Evolutionary conservation across 2,888 invertebrate species (phyloP).

Genomic region (Anthrax anthrax): DNA sequence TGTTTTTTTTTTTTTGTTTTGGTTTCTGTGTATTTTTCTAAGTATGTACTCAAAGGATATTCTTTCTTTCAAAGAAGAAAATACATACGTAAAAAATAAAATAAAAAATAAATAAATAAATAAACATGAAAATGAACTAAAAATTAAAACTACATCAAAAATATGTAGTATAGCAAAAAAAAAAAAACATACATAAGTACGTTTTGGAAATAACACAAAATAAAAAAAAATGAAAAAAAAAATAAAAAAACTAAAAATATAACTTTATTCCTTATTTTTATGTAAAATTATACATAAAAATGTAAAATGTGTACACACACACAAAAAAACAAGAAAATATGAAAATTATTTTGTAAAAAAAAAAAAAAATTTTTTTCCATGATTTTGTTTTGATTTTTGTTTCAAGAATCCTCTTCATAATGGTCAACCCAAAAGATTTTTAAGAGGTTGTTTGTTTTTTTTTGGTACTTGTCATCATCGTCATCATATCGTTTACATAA

Average conservation of each 20-base stretch:
- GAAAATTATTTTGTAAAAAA: neutral
- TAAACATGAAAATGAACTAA: too few relatives aligned
- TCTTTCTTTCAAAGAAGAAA: neutral
- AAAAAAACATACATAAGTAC: too few relatives aligned
- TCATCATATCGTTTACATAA: too few relatives aligned
- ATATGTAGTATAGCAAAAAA: too few relatives aligned
- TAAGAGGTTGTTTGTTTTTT: neutral
- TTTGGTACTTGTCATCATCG: neutral
- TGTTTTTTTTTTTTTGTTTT: too few relatives aligned
- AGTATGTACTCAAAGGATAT: neutral
- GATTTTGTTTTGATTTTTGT: neutral
- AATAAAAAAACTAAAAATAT: neutral
- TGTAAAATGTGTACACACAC: too few relatives aligned
- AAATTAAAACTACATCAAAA: too few relatives aligned
- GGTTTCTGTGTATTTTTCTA: slow-evolving; percentile 1
- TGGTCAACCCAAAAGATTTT: neutral
- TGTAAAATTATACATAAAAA: too few relatives aligned
- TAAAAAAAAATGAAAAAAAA: too few relatives aligned
- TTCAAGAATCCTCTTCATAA: neutral
- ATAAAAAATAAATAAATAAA: neutral
- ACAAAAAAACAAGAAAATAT: neutral
- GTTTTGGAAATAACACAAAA: too few relatives aligned
- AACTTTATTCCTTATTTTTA: too few relatives aligned
- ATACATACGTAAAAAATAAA: neutral
- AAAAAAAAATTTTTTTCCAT: neutral